Base-by-base conservation (phyloP, 2,888 invertebrate genomes). In the Lasius platythorax region DNA sequence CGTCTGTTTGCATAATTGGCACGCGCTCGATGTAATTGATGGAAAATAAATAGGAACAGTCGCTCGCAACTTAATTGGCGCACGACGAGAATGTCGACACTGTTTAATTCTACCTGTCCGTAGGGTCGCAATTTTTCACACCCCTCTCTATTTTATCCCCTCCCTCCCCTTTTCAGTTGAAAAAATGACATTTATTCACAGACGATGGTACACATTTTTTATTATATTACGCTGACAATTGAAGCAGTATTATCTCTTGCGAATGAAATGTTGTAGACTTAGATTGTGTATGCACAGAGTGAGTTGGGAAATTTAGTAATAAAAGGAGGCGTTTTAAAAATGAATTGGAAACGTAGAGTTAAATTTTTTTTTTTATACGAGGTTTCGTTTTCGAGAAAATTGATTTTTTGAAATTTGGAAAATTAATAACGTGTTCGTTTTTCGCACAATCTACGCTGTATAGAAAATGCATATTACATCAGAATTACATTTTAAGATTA, bases 1-100 rank as follows among this genome's bases (percentile, higher is more conserved):
- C 82, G 74, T 82, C 82, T 87, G 86, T 89, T 90, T 87, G 86
- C 87, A 89, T 90, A 90, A 90, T 89, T 89, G 87, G 85, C 85
- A 83, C 74, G 74, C 78, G 82, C 81, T 81, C 74, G 84, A 46
- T 46, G 76, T 89, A 87, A 90, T 89, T 86, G 87, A 89, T 86
- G 86, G 85, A 89, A 90, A 90, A 90, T 90, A 90, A 90, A 90
- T 90, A 87, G 86, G 84, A 76, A 43, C 74, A 75, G 64, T 63
- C 74, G 63, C 46, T 33, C 23, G 46, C 46, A 46, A 75, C 46
- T 63, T 75, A 75, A 76, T 76, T 76, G 82, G 56, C 66, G 18
- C 40, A n/a, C 23, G 33, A 12, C n/a, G 15, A 64, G 64, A 63
- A 75, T 75, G n/a, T 61, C 18, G 58, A n/a, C 61, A 43, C 28